A percentile compares a stretch with the other conserved stretches of the same genome.
Conservation (phyloP, 2,113 vertebrate species). For the Brachypodius melanocephalos region DNA sequence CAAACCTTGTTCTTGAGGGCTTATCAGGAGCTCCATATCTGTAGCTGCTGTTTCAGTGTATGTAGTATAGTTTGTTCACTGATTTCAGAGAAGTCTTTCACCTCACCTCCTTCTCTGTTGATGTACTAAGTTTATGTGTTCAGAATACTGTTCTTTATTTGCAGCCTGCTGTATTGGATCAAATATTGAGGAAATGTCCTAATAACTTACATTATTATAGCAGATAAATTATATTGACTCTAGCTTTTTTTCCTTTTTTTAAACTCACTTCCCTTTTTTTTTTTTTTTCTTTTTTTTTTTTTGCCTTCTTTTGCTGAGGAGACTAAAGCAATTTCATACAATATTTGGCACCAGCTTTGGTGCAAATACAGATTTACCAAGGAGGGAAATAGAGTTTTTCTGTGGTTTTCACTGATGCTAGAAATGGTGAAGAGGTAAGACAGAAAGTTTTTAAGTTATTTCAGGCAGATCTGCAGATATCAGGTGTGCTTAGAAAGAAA, state of each 20-base stretch:
- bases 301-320: neutral
- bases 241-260: neutral
- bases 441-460: neutral
- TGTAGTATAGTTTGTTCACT: neutral
- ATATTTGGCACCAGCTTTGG: neutral
- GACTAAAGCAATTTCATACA: neutral
- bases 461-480: neutral
- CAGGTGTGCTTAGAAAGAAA: neutral
- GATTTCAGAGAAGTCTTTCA: neutral
- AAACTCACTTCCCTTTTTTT: fast-evolving
- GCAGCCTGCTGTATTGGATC: neutral
- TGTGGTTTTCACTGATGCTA: neutral
- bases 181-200: neutral
- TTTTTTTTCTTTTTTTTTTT: neutral
- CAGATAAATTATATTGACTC: neutral
- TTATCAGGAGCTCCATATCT: neutral
- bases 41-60: neutral
- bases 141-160: neutral
- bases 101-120: neutral
- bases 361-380: neutral
- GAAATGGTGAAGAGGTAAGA: neutral
- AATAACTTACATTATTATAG: neutral
- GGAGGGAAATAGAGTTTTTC: neutral
- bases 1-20: neutral
- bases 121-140: neutral